Percentiles rank a stretch among this genome's conserved stretches.
phyloP scores from a whole-genome alignment of 1,140 invertebrate genomes.

The Polypedilum vanderplanki region DNA sequence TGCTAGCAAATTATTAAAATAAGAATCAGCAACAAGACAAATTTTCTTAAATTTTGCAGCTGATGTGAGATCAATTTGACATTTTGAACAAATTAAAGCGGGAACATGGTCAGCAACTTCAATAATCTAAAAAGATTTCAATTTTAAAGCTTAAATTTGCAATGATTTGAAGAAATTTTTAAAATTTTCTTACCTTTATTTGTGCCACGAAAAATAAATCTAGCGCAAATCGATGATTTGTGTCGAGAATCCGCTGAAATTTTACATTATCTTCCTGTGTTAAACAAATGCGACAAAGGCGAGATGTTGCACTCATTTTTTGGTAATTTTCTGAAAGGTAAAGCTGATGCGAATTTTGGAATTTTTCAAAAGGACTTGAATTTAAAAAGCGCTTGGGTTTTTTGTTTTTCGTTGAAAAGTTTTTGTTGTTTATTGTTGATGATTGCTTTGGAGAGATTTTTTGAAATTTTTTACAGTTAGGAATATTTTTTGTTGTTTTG shows the following conservation, averaged over 20 bases:
- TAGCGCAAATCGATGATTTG: neutral
- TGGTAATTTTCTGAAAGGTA: neutral
- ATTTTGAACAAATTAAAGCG: neutral
- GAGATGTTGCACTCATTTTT: neutral
- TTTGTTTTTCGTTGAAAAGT: no score
- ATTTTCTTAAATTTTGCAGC: neutral
- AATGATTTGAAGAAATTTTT: neutral
- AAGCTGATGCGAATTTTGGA: neutral
- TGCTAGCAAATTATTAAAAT: neutral
- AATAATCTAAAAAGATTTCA: neutral
- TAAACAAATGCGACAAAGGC: neutral
- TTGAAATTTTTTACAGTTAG: no score
- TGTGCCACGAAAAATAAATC: neutral
- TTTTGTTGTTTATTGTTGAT: no score
- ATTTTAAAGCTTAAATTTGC: neutral
- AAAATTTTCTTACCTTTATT: neutral
- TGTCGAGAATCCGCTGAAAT: neutral
- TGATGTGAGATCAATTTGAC: neutral
- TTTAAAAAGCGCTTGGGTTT: neutral
- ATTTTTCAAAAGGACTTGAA: slow-evolving; percentile 1
- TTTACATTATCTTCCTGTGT: neutral
- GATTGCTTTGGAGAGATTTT: no score
- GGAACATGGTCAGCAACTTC: neutral
- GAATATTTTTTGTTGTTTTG: no score
- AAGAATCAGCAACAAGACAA: neutral